phyloP scores from a whole-genome alignment of 2,888 invertebrate species.

The Lasiommata megera region DNA sequence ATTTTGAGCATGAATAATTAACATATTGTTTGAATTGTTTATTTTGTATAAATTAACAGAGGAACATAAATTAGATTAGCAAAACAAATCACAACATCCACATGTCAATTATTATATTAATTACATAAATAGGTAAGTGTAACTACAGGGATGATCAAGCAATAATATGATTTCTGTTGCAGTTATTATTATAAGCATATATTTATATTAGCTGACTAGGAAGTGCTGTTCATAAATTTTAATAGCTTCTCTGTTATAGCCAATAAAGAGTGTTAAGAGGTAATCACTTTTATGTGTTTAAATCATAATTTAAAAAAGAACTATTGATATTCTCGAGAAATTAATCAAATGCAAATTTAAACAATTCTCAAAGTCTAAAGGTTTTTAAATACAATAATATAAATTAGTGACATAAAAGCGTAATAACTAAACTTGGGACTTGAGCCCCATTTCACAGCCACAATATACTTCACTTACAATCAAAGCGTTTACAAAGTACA shows the following conservation, averaged over 20 bases:
- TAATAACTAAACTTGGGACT: constrained; percentile 65
- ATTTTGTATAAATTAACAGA: constrained; percentile 32
- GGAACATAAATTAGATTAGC: constrained; percentile 36
- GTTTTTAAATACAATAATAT: constrained; percentile 43
- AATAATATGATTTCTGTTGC: constrained; percentile 32
- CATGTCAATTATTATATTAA: constrained; percentile 35
- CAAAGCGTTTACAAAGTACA: constrained; percentile 71
- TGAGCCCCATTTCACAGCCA: constrained; percentile 74
- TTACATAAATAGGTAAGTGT: constrained; percentile 34
- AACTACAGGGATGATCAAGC: constrained; percentile 33
- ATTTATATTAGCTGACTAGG: constrained; percentile 60
- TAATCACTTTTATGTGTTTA: constrained; percentile 25
- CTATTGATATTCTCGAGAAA: constrained; percentile 9
- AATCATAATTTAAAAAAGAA: constrained; percentile 20
- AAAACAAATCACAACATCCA: constrained; percentile 37
- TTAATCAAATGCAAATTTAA: neutral
- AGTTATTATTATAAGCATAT: constrained; percentile 35
- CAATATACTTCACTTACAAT: constrained; percentile 71
- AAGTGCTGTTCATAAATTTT: constrained; percentile 49
- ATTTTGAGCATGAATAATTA: constrained; percentile 30
- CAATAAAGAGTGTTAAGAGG: constrained; percentile 42
- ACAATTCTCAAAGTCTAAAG: constrained; percentile 10
- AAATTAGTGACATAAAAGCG: constrained; percentile 75
- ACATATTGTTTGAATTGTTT: constrained; percentile 23
- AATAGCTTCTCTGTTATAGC: constrained; percentile 45